These are phyloP conservation scores for Takifugu bimaculatus DNA, from an alignment of 2,113 vertebrate genomes.

Conservation along the genomic window DNA sequence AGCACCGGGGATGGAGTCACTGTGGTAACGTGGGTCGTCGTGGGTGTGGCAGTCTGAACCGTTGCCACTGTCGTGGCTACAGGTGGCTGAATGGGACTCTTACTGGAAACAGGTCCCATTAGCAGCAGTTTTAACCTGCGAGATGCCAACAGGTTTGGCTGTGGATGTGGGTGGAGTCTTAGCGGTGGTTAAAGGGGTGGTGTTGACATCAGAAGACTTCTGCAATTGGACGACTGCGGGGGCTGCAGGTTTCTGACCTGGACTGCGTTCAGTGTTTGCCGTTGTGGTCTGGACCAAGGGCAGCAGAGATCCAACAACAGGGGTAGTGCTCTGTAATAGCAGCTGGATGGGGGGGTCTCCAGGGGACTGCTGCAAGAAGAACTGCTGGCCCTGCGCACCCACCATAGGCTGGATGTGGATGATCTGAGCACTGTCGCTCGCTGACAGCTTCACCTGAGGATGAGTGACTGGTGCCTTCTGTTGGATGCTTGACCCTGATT, in stretches of 20 bases:
- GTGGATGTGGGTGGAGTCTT: background rate
- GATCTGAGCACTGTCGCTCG: slow-evolving; percentile 79
- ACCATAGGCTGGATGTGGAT: slow-evolving; percentile 79
- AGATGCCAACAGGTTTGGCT: slow-evolving; percentile 16
- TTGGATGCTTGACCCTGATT: slow-evolving; percentile 57
- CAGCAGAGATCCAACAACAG: slow-evolving; percentile 65
- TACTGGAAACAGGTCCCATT: slow-evolving; percentile 9
- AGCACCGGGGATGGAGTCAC: background rate
- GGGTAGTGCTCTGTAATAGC: slow-evolving; percentile 74
- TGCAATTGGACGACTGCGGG: background rate
- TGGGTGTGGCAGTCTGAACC: background rate
- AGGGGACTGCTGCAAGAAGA: slow-evolving; percentile 71
- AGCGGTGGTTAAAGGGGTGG: background rate
- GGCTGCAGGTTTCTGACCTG: slow-evolving; percentile 13
- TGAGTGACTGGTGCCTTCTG: slow-evolving; percentile 62
- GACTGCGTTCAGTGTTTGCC: background rate
- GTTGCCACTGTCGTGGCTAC: background rate
- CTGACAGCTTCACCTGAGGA: slow-evolving; percentile 59
- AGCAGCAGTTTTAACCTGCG: slow-evolving; percentile 10
- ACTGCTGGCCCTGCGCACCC: slow-evolving; percentile 78
- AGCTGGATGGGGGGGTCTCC: slow-evolving; percentile 76
- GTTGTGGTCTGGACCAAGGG: slow-evolving; percentile 51
- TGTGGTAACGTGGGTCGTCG: background rate
- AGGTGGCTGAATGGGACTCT: slow-evolving; percentile 9
- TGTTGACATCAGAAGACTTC: background rate